These are phyloP conservation scores for Pungitius pungitius DNA, from an alignment of 2,113 vertebrate genomes.

Conservation along the genomic window DNA sequence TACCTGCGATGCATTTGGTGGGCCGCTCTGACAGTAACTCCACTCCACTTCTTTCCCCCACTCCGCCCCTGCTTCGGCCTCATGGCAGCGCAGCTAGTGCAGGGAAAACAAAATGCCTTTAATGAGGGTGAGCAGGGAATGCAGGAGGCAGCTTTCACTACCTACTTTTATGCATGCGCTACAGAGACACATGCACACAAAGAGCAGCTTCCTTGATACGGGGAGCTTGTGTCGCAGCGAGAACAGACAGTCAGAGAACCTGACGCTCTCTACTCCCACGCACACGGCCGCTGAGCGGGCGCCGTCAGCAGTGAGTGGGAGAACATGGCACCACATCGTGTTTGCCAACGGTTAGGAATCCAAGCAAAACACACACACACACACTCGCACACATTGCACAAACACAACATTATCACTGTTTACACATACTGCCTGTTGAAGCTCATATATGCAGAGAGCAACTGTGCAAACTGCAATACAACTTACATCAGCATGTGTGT, in stretches of 20 bases:
- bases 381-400: conserved; percentile 49
- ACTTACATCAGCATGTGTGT: conserved; percentile 45
- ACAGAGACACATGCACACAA: background rate
- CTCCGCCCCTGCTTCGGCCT: background rate
- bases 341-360: conserved; percentile 64
- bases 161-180: conserved; percentile 26
- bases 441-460: conserved; percentile 59
- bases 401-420: conserved; percentile 75
- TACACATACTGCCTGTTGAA: conserved; percentile 67
- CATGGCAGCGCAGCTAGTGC: background rate
- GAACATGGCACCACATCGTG: conserved; percentile 53
- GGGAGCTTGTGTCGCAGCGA: conserved; percentile 36
- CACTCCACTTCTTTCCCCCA: too few species aligned
- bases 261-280: conserved; percentile 64
- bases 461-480: conserved; percentile 67
- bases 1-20: too few species aligned
- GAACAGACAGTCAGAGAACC: conserved; percentile 48
- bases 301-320: conserved; percentile 58
- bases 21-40: too few species aligned
- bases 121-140: conserved; percentile 22
- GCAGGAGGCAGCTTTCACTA: conserved; percentile 19
- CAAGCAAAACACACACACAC: conserved; percentile 39
- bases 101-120: conserved; percentile 10
- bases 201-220: conserved; percentile 43
- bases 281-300: conserved; percentile 58